Percentiles rank a stretch among this genome's conserved stretches.
Conservation (phyloP, 1,140 invertebrate genomes). For the Ceratosolen solmsi region DNA sequence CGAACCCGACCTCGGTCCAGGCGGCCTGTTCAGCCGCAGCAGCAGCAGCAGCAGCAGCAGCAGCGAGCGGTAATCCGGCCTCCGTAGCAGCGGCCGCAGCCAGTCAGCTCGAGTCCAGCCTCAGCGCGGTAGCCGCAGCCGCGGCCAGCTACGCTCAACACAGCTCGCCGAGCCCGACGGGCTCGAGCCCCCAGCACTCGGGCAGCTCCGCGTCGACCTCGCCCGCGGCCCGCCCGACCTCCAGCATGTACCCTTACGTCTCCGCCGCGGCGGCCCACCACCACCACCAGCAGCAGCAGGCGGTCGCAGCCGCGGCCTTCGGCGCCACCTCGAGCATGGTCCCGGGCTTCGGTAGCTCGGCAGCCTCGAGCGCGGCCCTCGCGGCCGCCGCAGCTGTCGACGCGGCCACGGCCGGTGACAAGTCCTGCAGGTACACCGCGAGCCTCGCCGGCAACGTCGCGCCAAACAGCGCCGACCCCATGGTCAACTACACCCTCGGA, state of each 20-base stretch:
- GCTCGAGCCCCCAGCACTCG: conserved; percentile 71
- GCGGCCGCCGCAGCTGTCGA: conserved; percentile 78
- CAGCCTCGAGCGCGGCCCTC: conserved; percentile 74
- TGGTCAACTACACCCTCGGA: conserved; percentile 85
- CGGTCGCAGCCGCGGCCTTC: conserved; percentile 80
- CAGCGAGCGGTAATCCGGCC: conserved; percentile 48
- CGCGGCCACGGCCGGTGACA: conserved; percentile 77
- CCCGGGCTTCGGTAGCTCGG: conserved; percentile 77
- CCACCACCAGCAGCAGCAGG: conserved; percentile 81
- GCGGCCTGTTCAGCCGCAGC: conserved; percentile 74
- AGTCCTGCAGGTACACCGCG: conserved; percentile 85
- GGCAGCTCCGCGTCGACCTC: conserved; percentile 73
- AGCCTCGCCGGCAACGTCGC: conserved; percentile 78
- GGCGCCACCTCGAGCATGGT: conserved; percentile 80
- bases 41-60: conserved; percentile 76
- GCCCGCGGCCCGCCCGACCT: conserved; percentile 76
- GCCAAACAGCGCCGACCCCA: conserved; percentile 77
- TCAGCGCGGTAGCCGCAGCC: conserved; percentile 67
- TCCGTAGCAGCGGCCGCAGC: conserved; percentile 55
- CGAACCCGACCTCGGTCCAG: conserved; percentile 71
- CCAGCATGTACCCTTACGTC: conserved; percentile 81
- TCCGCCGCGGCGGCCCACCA: conserved; percentile 81
- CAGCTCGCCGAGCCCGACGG: conserved; percentile 71
- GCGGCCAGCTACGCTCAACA: conserved; percentile 68
- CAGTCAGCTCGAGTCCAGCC: conserved; percentile 58